Evolutionary conservation across 2,797 vertebrate species (phyloP).

Genomic region (Pangasius krempfi): DNA sequence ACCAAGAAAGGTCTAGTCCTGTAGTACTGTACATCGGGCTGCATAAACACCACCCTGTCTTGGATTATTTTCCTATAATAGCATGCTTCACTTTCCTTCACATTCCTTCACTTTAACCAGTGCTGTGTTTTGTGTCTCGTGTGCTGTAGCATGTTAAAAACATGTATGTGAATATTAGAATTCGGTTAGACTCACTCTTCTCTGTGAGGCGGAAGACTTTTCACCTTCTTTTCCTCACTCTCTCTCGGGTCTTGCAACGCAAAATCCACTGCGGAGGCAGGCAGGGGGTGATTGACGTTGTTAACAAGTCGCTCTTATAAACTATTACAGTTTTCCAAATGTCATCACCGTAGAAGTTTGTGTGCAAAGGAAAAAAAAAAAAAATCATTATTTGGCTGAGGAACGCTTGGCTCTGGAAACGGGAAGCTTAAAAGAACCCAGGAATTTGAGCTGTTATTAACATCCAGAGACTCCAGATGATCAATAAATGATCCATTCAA

Average conservation of each 20-base stretch:
- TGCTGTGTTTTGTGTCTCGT: neutral
- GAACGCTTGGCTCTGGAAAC: neutral
- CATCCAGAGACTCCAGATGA: neutral
- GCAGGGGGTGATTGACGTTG: neutral
- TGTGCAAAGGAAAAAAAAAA: neutral
- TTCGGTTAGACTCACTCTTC: constrained; percentile 80
- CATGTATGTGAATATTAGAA: neutral
- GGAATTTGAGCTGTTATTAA: neutral
- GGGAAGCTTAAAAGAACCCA: neutral
- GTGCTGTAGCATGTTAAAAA: neutral
- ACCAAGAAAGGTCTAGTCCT: neutral
- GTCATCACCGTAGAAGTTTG: neutral
- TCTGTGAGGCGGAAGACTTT: constrained; percentile 74
- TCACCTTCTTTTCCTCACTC: constrained; percentile 66
- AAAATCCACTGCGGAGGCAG: constrained; percentile 81
- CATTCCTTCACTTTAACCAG: neutral
- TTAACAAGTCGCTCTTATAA: neutral
- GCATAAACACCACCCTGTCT: neutral
- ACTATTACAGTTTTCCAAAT: neutral
- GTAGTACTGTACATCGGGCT: neutral
- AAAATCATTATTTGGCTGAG: neutral
- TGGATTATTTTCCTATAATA: neutral
- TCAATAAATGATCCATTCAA: neutral
- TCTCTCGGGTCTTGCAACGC: constrained; percentile 76
- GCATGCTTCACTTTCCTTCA: no score